phyloP scores from a whole-genome alignment of 2,797 vertebrate genomes.

The Parotocinclus haroldoi region DNA sequence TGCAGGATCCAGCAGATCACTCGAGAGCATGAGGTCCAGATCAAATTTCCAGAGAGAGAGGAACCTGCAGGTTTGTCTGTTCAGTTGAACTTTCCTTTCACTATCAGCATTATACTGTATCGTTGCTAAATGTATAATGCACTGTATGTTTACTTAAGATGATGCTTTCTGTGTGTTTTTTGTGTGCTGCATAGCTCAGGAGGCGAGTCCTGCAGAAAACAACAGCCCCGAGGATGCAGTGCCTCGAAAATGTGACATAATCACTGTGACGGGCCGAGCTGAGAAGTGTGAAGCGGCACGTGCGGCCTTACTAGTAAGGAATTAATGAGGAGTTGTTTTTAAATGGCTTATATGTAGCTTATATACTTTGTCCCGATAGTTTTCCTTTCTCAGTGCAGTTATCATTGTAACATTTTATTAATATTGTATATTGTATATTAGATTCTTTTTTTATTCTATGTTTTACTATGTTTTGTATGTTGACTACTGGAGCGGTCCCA shows the following conservation, averaged over 20 bases:
- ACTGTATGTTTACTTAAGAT: too few species aligned
- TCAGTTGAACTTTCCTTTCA: background rate
- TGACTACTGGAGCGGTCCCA: too few species aligned
- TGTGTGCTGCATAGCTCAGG: conserved; percentile 57
- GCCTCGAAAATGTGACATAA: conserved; percentile 73
- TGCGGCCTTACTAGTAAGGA: conserved; percentile 68
- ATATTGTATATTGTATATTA: too few species aligned
- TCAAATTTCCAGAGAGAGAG: conserved; percentile 80
- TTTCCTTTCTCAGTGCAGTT: too few species aligned
- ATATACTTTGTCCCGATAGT: conserved; percentile 1
- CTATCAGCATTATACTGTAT: background rate
- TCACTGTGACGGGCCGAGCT: conserved; percentile 65
- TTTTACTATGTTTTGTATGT: too few species aligned
- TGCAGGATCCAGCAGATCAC: conserved; percentile 76
- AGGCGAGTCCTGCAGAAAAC: conserved; percentile 67
- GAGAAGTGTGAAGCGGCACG: conserved; percentile 75
- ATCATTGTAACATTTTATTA: too few species aligned
- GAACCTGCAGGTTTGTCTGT: conserved; percentile 60
- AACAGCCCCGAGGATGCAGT: conserved; percentile 64
- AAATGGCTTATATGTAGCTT: conserved; percentile 13
- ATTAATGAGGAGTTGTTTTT: background rate
- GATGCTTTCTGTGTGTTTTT: too few species aligned
- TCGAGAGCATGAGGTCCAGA: conserved; percentile 75
- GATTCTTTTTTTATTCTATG: too few species aligned
- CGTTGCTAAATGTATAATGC: too few species aligned